Base-by-base conservation (phyloP, 2,888 invertebrate genomes). In the Toxonevra muliebris region DNA sequence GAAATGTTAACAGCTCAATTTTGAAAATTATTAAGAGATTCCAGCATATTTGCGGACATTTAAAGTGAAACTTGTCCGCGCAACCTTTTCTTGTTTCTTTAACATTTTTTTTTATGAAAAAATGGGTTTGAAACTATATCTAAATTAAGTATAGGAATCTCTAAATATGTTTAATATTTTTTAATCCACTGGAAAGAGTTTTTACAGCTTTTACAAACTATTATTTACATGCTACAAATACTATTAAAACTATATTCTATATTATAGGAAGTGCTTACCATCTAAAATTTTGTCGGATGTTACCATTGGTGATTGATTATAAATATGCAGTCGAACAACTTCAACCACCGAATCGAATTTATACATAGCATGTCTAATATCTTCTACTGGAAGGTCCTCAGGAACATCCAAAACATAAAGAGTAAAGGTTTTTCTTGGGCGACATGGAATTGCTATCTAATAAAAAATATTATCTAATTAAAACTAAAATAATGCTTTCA, bases 381-480 rank as follows among this genome's bases (percentile, higher is more conserved):
- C 94, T 76, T 94, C 94, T 79, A 94, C 93, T 0, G 94, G 94
- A 30, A 94, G 87, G 79, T 94, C 94, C 76, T 92, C 92, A 0
- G 94, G 94, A 61, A 94, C 91, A 81, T 94, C 94, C 79, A 93
- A 89, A 58, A 93, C 93, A 83, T 92, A 91, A 73, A 94, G 87
- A 8, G 93, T 93, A 82, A 93, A 94, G n/a, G 93, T 94, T 86
- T 93, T 93, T 80, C 93, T 93, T 0, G 94, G 94, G 76, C 94
- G 88, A 82, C 94, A 94, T 5, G 94, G 94, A 77, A 94, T 93
- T 50, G 93, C 90, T 73, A 92, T 90, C 92, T 92, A 83, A 30
- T 30, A 30, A 30, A 30, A 30, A 7, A 30, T 30, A 30, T 30
- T 30, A 30, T 30, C 30, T 30, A 30, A 30, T 30, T 30, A 30